Conservation (phyloP, 2,797 vertebrate species). For the Paguma larvata region DNA sequence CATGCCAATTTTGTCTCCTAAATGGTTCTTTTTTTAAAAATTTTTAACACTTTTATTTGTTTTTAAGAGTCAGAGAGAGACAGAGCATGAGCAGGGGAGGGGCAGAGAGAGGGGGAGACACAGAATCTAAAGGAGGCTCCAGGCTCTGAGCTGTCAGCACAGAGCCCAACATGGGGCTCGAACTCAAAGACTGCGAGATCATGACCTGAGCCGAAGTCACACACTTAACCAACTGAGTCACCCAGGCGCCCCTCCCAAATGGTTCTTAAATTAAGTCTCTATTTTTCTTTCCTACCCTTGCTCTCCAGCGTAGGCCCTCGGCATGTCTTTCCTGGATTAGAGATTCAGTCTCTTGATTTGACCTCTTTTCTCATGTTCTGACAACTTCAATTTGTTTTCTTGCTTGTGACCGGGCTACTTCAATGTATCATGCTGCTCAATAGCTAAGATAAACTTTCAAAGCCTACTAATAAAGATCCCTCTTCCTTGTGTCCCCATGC, state of each 20-base stretch:
- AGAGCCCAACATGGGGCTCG: too few species aligned
- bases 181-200: too few species aligned
- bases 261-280: background rate
- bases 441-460: background rate
- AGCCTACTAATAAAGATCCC: background rate
- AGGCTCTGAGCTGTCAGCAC: too few species aligned
- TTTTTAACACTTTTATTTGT: too few species aligned
- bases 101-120: too few species aligned
- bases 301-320: too few species aligned
- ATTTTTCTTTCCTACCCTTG: background rate
- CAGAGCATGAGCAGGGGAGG: too few species aligned
- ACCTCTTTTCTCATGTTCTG: background rate
- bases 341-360: background rate
- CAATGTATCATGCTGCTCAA: background rate
- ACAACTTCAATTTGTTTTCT: background rate
- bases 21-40: background rate
- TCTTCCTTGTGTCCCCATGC: background rate
- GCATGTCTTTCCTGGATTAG: background rate
- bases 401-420: background rate
- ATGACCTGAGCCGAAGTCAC: too few species aligned
- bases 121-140: too few species aligned
- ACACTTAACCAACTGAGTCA: too few species aligned
- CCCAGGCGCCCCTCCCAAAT: background rate
- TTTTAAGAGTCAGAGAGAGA: too few species aligned
- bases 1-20: background rate